phyloP scores from a whole-genome alignment of 2,888 invertebrate genomes.

The Eutolmus rufibarbis region DNA sequence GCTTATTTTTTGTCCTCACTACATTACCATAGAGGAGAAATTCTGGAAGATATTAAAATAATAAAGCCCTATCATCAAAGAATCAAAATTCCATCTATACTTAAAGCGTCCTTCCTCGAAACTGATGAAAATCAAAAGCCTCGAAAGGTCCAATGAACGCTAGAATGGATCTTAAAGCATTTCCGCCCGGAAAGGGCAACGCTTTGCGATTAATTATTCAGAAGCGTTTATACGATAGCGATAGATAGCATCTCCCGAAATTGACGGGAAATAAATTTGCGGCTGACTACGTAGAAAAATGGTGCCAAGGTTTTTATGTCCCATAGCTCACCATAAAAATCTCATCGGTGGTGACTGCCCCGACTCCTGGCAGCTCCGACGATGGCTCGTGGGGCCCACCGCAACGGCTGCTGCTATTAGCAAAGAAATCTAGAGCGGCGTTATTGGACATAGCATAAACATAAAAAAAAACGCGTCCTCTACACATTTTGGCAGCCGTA shows the following conservation, averaged over 20 bases:
- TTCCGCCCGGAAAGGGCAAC: neutral
- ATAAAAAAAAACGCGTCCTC: neutral
- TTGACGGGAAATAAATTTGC: slow-evolving; percentile 13
- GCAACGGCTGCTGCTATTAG: neutral
- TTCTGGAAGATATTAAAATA: neutral
- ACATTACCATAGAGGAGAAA: neutral
- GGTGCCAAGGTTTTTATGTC: slow-evolving; percentile 16
- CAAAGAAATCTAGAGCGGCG: neutral
- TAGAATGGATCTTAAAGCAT: neutral
- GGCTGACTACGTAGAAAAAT: slow-evolving; percentile 7
- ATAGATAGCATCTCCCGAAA: neutral
- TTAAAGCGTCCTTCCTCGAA: neutral
- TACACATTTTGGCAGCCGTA: neutral
- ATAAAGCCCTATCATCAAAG: neutral
- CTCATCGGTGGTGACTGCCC: neutral
- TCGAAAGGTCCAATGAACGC: neutral
- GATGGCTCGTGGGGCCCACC: neutral
- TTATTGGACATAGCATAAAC: neutral
- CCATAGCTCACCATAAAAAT: neutral
- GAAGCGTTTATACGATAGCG: neutral
- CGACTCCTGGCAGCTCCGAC: neutral
- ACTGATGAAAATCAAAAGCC: neutral
- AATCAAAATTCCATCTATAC: neutral
- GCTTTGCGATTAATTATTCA: neutral
- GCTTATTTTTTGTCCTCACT: no score